A percentile compares a stretch with the other conserved stretches of the same genome.
Conservation (phyloP, 1,140 invertebrate species). For the Drosophila sturtevanti region DNA sequence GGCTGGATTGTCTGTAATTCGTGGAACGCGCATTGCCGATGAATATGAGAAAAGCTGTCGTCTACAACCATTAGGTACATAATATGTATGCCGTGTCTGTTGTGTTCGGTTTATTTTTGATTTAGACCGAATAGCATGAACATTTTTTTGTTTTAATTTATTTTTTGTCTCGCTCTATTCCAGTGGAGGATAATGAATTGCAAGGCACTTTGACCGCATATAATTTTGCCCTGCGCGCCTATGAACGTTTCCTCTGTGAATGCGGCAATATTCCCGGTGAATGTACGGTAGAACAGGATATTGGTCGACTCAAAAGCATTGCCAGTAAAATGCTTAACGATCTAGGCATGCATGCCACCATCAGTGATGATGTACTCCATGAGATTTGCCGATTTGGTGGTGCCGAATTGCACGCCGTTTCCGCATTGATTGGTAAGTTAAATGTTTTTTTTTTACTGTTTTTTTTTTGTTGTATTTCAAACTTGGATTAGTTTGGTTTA, state of each 20-base stretch:
- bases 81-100: too few relatives aligned
- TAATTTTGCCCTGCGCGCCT: slow-evolving; percentile 94
- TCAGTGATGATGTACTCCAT: slow-evolving; percentile 97
- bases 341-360: slow-evolving; percentile 90
- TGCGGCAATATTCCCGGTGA: slow-evolving; percentile 96
- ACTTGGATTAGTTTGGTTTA: too few relatives aligned
- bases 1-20: slow-evolving; percentile 89
- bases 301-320: slow-evolving; percentile 91
- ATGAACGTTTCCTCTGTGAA: slow-evolving; percentile 95
- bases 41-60: slow-evolving; percentile 87
- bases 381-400: slow-evolving; percentile 97
- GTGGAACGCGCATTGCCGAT: slow-evolving; percentile 90
- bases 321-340: slow-evolving; percentile 92
- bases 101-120: background rate
- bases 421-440: slow-evolving; percentile 91
- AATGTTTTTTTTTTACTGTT: too few relatives aligned
- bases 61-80: slow-evolving; percentile 44
- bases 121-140: background rate
- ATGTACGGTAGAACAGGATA: slow-evolving; percentile 95
- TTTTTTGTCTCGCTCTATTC: background rate
- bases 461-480: too few relatives aligned
- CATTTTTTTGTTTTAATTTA: too few relatives aligned
- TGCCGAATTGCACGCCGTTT: slow-evolving; percentile 96
- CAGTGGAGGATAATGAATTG: slow-evolving; percentile 84
- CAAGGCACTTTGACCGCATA: slow-evolving; percentile 94